Percentiles rank a stretch among this genome's conserved stretches.
These are phyloP conservation scores for Drosophila navojoa DNA, from an alignment of 1,140 invertebrate species.

Conservation along the genomic window DNA sequence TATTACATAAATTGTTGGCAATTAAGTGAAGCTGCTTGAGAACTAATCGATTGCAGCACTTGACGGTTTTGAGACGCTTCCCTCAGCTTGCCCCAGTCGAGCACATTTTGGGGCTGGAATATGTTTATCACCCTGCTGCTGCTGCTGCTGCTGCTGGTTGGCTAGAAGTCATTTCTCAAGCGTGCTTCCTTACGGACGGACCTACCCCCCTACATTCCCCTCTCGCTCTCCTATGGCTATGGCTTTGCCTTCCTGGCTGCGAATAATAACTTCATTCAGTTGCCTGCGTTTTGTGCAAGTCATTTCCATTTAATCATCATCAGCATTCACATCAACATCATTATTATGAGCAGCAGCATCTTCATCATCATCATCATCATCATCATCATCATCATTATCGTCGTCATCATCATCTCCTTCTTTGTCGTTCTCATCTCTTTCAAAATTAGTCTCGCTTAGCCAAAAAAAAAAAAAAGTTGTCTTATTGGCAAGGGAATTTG, in stretches of 20 bases:
- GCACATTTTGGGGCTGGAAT: slow-evolving; percentile 9
- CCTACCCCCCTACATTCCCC: neutral
- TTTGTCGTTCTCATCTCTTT: slow-evolving; percentile 43
- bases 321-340: slow-evolving; percentile 13
- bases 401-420: neutral
- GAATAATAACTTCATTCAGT: slow-evolving; percentile 43
- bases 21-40: slow-evolving; percentile 8
- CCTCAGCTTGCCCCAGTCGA: too few relatives aligned
- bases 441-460: slow-evolving; percentile 55
- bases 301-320: slow-evolving; percentile 48
- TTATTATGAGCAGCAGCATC: slow-evolving; percentile 10
- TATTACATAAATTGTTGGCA: neutral
- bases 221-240: neutral
- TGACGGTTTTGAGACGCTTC: neutral
- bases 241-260: neutral
- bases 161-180: slow-evolving; percentile 41
- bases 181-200: neutral
- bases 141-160: slow-evolving; percentile 38
- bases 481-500: slow-evolving; percentile 55
- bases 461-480: slow-evolving; percentile 45
- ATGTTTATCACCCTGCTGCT: slow-evolving; percentile 36
- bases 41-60: slow-evolving; percentile 39
- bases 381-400: neutral
- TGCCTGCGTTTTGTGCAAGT: slow-evolving; percentile 37
- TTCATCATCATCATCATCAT: slow-evolving; percentile 1